Percentiles rank a stretch among this genome's conserved stretches.
Evolutionary conservation across 1,140 invertebrate genomes (phyloP).

Genomic region (Dermatophagoides farinae): DNA sequence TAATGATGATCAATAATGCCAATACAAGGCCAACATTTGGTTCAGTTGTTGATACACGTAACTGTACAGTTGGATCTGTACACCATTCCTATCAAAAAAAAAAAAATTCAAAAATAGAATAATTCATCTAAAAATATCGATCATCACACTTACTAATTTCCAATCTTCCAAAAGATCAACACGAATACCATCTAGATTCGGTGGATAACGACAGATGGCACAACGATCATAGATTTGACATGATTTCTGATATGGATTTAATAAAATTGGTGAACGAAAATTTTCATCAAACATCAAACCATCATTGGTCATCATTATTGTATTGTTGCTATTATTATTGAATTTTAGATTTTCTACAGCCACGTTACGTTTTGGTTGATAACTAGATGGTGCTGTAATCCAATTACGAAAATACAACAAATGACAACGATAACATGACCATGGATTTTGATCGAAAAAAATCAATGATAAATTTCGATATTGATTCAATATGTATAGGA

Average conservation of each 20-base stretch:
- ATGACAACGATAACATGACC: constrained; percentile 42
- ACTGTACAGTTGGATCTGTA: constrained; percentile 15
- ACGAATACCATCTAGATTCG: constrained; percentile 14
- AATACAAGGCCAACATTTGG: constrained; percentile 24
- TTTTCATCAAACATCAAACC: no score
- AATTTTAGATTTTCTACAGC: no score
- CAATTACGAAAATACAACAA: constrained; percentile 22
- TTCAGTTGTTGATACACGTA: constrained; percentile 15
- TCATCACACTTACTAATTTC: constrained; percentile 4
- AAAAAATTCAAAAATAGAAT: background rate
- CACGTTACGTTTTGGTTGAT: no score
- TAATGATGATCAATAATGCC: constrained; percentile 23
- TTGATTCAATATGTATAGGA: background rate
- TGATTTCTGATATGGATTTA: constrained; percentile 17
- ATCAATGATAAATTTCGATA: constrained; percentile 9
- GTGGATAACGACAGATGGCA: constrained; percentile 18
- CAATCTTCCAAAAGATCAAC: constrained; percentile 16
- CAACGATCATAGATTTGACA: constrained; percentile 15
- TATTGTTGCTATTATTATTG: no score
- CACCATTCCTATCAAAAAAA: constrained; percentile 14
- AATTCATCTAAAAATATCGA: background rate
- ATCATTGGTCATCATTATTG: no score
- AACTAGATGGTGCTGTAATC: constrained; percentile 18
- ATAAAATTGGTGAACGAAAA: background rate
- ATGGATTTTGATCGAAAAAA: constrained; percentile 37